Base-by-base conservation (phyloP, 1,140 invertebrate species). In the Amphibalanus amphitrite region DNA sequence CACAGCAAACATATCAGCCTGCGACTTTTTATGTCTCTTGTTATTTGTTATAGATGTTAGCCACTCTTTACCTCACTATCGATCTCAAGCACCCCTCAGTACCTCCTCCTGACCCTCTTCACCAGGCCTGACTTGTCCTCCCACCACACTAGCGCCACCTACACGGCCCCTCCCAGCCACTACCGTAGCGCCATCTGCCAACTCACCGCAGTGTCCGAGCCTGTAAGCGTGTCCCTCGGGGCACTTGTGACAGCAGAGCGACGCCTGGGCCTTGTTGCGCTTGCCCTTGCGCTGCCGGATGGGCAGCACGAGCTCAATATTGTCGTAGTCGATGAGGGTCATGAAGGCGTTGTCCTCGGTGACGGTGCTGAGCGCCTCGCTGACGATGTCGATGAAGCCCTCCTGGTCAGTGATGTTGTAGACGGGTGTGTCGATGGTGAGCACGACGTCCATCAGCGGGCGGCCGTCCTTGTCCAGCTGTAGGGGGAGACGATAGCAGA, bases 271-370 rank as follows among this genome's bases (percentile, higher is more conserved):
- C 69, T 76, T 76, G 28, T 72, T 59, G 69, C 47, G 72, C 33
- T 74, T 71, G 33, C 30, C 29, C 28, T 64, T 71, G 40, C 69
- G 64, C 65, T 67, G 65, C 3, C 65, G 65, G 26, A 67, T 67
- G 40, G 75, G 75, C 26, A 76, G 75, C 30, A 76, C 75, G 67
- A 76, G 74, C 70, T 75, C 75, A 28, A 76, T 76, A 73, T 76
- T 76, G 71, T 76, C 75, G 74, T 76, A 76, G 71, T 76, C 75
- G 40, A 76, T 76, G 71, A 76, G 75, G 30, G 75, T 76, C 75
- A 76, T 76, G 75, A 76, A 76, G 67, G 75, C 75, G 73, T 76
- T 76, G 71, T 76, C 75, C 65, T 75, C 73, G 30, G 71, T 74
- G 29, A 76, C 75, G 26, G 75, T 76, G 69, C 72, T 47, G 25